These are phyloP conservation scores for Lepidurus couesii DNA, from an alignment of 1,140 invertebrate genomes.

Conservation along the genomic window DNA sequence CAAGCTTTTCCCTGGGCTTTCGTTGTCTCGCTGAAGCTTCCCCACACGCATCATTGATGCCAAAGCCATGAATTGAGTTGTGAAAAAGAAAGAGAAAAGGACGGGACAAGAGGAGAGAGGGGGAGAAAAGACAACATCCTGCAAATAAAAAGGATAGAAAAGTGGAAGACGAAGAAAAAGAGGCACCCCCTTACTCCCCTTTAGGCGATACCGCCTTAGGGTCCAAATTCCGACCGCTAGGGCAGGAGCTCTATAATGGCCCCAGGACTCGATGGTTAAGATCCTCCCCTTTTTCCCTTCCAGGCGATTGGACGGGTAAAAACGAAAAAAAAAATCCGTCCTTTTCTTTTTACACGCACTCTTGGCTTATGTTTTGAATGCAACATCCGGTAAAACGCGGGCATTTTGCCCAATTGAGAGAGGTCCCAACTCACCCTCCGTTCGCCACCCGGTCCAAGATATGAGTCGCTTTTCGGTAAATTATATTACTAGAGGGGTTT, in stretches of 20 bases:
- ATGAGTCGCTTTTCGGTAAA: neutral
- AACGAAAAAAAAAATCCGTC: neutral
- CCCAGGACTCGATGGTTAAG: neutral
- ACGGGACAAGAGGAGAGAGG: neutral
- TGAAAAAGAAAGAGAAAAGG: neutral
- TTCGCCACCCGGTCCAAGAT: neutral
- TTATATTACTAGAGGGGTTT: too few relatives aligned
- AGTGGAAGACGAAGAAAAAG: neutral
- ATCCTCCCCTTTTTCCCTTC: neutral
- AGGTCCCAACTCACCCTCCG: neutral
- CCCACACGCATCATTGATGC: slow-evolving; percentile 4
- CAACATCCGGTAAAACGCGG: slow-evolving; percentile 4
- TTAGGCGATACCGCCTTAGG: too few relatives aligned
- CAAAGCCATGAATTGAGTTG: slow-evolving; percentile 19
- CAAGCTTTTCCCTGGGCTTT: neutral
- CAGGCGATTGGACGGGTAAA: neutral
- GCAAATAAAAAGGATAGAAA: neutral
- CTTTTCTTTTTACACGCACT: slow-evolving; percentile 1
- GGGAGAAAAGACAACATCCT: neutral
- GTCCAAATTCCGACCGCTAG: too few relatives aligned
- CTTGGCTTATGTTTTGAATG: slow-evolving; percentile 16
- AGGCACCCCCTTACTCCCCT: neutral
- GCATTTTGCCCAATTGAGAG: neutral
- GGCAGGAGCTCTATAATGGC: too few relatives aligned
- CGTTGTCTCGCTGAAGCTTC: neutral